A percentile compares a stretch with the other conserved stretches of the same genome.
phyloP scores from a whole-genome alignment of 2,113 vertebrate genomes.

The Brachionichthys hirsutus region DNA sequence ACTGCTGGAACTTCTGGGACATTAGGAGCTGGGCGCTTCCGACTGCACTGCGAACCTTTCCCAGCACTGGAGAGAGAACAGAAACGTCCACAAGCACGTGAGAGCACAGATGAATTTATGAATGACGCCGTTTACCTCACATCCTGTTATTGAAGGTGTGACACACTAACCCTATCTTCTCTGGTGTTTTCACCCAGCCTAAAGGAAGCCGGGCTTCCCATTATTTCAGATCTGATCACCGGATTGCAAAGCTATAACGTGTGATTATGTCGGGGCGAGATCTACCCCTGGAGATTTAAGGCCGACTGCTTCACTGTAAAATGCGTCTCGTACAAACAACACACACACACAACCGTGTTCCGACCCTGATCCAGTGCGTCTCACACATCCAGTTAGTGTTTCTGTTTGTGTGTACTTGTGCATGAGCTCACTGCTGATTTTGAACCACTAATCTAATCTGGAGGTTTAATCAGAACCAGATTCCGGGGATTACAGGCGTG shows the following conservation, averaged over 20 bases:
- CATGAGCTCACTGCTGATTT: conserved; percentile 42
- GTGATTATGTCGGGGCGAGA: conserved; percentile 20
- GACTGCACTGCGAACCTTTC: conserved; percentile 93
- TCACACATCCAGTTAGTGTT: not conserved
- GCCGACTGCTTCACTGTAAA: not conserved
- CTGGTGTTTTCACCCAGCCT: no score
- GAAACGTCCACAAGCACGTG: not conserved
- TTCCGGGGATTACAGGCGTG: conserved; percentile 65
- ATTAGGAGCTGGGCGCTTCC: conserved; percentile 81
- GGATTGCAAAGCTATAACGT: conserved; percentile 25
- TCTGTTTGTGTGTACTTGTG: conserved; percentile 7
- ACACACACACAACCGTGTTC: no score
- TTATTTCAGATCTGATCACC: conserved; percentile 6
- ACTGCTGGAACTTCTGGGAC: conserved; percentile 95
- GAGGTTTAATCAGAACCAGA: conserved; percentile 72
- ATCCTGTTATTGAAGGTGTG: not conserved
- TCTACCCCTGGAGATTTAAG: conserved; percentile 17
- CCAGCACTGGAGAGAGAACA: conserved; percentile 81
- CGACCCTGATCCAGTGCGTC: not conserved
- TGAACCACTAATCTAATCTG: conserved; percentile 69
- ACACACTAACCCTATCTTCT: not conserved
- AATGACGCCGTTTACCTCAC: not conserved
- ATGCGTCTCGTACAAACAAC: not conserved
- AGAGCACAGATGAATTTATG: not conserved
- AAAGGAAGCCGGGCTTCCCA: no score